Evolutionary conservation across 2,888 invertebrate genomes (phyloP), one percentile per base, ranked within the genome.

Genomic region (Hypolimnas misippus): DNA sequence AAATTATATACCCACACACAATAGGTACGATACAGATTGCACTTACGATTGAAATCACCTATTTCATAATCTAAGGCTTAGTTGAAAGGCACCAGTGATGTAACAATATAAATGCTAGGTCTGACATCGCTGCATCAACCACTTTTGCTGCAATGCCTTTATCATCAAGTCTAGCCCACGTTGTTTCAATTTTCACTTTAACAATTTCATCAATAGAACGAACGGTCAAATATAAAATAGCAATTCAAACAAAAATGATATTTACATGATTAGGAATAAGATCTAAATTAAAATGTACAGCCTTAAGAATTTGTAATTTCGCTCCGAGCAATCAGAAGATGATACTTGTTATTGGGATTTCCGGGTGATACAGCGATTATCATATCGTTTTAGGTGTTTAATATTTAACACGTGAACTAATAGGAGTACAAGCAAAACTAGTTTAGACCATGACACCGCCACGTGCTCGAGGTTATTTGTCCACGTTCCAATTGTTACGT

Each of bases 381-480:
- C 73, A 63, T 69, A 67, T 70, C 60, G 56, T 52, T 57, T 14
- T 19, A 19, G 25, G 35, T 52, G 31, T 17, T 57, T 63, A 61
- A 21, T 53, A 38, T 62, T 53, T 46, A 46, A 64, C 69, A 64
- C 62, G 59, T 67, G 61, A 65, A 63, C 62, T 53, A 69, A 66
- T 65, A 65, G 66, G 67, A 65, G 70, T 63, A 66, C 63, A 66
- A 66, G 60, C 63, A 29, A 70, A 77, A 78, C 78, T 71, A 62
- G 77, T 80, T 76, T 56, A 58, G 64, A 51, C 52, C 70, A 68
- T 65, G 69, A 67, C 67, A 61, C 61, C 49, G 67, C 71, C 75
- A 79, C 77, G 76, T 79, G 77, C 68, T 60, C 63, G 52, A 69
- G 62, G 64, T 70, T 67, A 61, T 68, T 71, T 66, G 66, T 67